Evolutionary conservation across 1,140 invertebrate genomes (phyloP).

Genomic region (Drosophila miranda): DNA sequence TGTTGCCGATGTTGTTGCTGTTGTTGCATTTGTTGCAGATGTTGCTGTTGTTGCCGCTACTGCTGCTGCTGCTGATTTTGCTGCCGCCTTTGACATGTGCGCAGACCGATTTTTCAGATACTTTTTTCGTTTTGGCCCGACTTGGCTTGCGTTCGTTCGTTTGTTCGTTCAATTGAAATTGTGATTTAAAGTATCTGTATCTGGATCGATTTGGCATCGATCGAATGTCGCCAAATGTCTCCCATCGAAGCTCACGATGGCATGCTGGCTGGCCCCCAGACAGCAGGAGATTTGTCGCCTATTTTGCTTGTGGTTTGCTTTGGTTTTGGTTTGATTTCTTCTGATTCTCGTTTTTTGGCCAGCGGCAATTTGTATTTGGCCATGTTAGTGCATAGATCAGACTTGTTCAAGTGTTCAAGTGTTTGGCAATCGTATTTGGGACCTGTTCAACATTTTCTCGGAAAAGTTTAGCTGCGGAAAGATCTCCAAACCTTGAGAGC

Average conservation of each 20-base stretch:
- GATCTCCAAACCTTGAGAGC: no score
- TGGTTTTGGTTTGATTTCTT: slow-evolving; percentile 32
- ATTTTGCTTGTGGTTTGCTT: slow-evolving; percentile 55
- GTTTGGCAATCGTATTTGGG: slow-evolving; percentile 34
- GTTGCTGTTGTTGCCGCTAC: slow-evolving; percentile 23
- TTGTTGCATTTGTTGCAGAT: slow-evolving; percentile 30
- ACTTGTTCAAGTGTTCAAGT: slow-evolving; percentile 45
- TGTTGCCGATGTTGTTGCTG: slow-evolving; percentile 31
- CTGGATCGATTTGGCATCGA: slow-evolving; percentile 76
- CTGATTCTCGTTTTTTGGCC: slow-evolving; percentile 47
- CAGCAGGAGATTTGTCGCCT: slow-evolving; percentile 68
- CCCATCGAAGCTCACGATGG: slow-evolving; percentile 38
- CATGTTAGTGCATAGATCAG: slow-evolving; percentile 53
- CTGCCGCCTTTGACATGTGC: slow-evolving; percentile 75
- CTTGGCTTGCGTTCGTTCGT: slow-evolving; percentile 53
- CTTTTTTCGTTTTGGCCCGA: slow-evolving; percentile 21
- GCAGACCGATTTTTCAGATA: slow-evolving; percentile 69
- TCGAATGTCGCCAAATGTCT: slow-evolving; percentile 68
- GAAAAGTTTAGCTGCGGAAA: slow-evolving; percentile 2
- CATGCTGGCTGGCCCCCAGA: slow-evolving; percentile 38
- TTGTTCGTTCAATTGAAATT: slow-evolving; percentile 57
- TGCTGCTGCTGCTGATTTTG: slow-evolving; percentile 43
- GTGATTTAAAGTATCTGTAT: slow-evolving; percentile 79
- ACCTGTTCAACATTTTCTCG: slow-evolving; percentile 23
- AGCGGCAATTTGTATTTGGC: slow-evolving; percentile 70